Evolutionary conservation across 2,113 vertebrate species (phyloP), one percentile per base, ranked within the genome.

Genomic region (Anthoscopus minutus): DNA sequence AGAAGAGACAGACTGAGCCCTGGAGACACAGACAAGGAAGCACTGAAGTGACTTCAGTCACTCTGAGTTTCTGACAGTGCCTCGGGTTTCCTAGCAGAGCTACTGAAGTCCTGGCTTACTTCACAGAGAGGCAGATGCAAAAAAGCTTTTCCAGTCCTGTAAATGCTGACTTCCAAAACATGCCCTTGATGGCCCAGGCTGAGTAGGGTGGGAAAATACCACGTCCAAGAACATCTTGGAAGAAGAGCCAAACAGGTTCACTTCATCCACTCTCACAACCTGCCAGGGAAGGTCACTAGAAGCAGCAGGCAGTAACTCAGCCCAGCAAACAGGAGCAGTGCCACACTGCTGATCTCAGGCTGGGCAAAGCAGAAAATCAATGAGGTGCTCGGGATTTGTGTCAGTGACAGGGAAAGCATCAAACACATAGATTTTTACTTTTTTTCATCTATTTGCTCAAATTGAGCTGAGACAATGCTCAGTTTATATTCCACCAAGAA

Each of bases 281-380:
- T 70, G 58, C 78, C 61, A 44, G 86, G 40, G 27, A 42, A 44
- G 71, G 11, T 84, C 86, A 61, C 38, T 38, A 31, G 83, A 66
- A 93, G 81, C 73, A 86, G 47, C 80, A 77, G 77, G 78, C 81
- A 82, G 24, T 86, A 92, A 92, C 47, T 96, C 90, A 95, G 86
- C 70, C 82, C 80, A 89, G 77, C 80, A 91, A 87, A 81, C 2
- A 85, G n/a, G 5, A 96, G 86, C 85, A 73, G 71, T 67, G 82
- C 91, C 86, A 66, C 30, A 37, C 24, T 73, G 80, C 92, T 94
- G 86, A 53, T 83, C 38, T 89, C 47, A 40, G 93, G 73, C n/a
- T 37, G 30, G 84, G 78, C 62, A 89, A 65, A 95, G 79, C 84
- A 95, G 81, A 94, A 96, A 94, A 95, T 95, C 92, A 81, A 70